A percentile compares a stretch with the other conserved stretches of the same genome.
phyloP scores from a whole-genome alignment of 2,113 vertebrate species.

The Poeciliopsis turrubarensis region DNA sequence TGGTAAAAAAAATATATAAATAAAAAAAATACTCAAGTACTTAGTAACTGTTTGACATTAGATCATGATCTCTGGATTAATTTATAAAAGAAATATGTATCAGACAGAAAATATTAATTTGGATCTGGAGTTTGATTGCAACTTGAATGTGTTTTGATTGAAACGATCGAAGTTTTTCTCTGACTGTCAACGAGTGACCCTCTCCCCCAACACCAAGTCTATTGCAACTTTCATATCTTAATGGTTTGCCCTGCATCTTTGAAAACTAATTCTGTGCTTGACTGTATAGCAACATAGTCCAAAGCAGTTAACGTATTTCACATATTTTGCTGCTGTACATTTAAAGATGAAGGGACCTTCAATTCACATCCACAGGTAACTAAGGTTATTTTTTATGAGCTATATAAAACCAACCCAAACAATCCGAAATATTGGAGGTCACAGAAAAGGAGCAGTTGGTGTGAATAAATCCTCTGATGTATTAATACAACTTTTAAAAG shows the following conservation, averaged over 20 bases:
- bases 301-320: conserved; percentile 17
- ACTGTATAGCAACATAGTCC: background rate
- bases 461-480: conserved; percentile 58
- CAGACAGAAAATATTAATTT: background rate
- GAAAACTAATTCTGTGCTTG: background rate
- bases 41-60: background rate
- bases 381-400: conserved; percentile 49
- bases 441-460: conserved; percentile 34
- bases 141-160: background rate
- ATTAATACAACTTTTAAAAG: conserved; percentile 52
- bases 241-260: background rate
- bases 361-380: conserved; percentile 44
- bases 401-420: conserved; percentile 47
- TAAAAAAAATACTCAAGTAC: background rate
- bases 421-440: conserved; percentile 26
- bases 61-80: background rate
- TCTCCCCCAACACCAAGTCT: background rate
- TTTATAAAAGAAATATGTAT: background rate
- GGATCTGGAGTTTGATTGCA: background rate
- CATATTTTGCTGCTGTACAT: conserved; percentile 33
- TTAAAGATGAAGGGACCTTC: conserved; percentile 45
- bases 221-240: background rate
- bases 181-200: background rate
- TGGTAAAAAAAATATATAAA: background rate
- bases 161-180: background rate